Conservation (phyloP, 2,113 vertebrate species). For the Cygnus atratus region DNA sequence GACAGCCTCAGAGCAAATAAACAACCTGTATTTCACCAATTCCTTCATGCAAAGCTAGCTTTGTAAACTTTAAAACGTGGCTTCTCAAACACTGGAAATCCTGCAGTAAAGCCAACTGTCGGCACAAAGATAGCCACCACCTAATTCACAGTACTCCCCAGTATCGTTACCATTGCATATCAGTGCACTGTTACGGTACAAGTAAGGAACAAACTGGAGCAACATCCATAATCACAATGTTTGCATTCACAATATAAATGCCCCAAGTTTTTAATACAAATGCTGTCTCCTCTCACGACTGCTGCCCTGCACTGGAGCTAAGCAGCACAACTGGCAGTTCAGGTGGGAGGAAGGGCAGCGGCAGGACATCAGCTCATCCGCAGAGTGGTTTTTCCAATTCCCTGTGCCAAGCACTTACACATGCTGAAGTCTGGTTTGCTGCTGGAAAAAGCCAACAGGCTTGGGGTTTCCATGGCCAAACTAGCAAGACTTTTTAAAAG, state of each 20-base stretch:
- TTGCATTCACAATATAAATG: not conserved
- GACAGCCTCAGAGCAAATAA: not conserved
- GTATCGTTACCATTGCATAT: not conserved
- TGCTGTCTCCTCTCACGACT: not conserved
- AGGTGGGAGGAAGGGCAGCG: not conserved
- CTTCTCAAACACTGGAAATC: conserved; percentile 2
- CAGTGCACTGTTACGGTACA: not conserved
- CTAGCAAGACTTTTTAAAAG: not conserved
- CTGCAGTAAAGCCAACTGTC: not conserved
- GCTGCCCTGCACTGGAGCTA: not conserved
- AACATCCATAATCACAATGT: not conserved
- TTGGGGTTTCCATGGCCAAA: not conserved
- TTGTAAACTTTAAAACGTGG: not conserved
- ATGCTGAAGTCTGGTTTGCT: not conserved
- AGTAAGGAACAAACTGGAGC: not conserved
- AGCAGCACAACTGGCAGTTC: not conserved
- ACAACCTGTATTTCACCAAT: not conserved
- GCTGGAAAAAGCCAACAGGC: not conserved
- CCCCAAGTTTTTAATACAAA: not conserved
- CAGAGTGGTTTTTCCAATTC: not conserved
- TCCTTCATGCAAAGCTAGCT: not conserved
- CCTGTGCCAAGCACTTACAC: not conserved
- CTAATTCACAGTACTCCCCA: not conserved
- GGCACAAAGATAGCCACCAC: not conserved
- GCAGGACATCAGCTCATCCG: no score